A percentile compares a stretch with the other conserved stretches of the same genome.
Conservation (phyloP, 2,113 vertebrate species). For the Felis catus region DNA sequence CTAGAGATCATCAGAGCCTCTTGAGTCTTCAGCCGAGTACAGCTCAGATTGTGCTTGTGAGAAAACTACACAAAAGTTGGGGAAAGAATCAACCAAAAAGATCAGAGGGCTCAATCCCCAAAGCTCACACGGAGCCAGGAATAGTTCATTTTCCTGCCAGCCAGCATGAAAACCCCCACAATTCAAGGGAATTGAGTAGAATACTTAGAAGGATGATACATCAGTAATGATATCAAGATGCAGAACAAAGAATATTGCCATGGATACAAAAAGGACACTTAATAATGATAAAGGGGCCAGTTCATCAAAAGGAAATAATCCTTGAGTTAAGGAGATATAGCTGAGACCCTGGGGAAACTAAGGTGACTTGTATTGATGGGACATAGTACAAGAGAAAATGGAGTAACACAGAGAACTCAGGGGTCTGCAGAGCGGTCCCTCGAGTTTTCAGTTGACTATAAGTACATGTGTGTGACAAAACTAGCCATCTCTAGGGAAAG, state of each 20-base stretch:
- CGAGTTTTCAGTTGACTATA: background rate
- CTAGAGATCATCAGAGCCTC: background rate
- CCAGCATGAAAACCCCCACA: background rate
- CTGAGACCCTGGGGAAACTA: background rate
- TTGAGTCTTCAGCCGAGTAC: background rate
- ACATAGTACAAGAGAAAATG: background rate
- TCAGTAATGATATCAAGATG: background rate
- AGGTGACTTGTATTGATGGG: background rate
- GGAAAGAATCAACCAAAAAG: conserved; percentile 13
- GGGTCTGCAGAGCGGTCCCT: background rate
- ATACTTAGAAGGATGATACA: background rate
- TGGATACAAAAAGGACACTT: background rate
- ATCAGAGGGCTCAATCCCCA: background rate
- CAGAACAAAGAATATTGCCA: background rate
- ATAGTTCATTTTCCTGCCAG: background rate
- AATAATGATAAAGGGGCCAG: background rate
- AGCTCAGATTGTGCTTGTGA: background rate
- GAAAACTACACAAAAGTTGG: background rate
- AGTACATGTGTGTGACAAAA: background rate
- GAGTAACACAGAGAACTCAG: background rate
- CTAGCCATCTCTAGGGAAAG: background rate
- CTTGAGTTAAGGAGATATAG: background rate
- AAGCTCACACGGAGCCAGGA: background rate
- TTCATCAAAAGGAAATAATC: background rate
- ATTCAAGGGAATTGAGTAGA: background rate